Percentiles rank a stretch among this genome's conserved stretches.
Evolutionary conservation across 2,113 vertebrate species (phyloP).

Genomic region (Meleagris gallopavo): DNA sequence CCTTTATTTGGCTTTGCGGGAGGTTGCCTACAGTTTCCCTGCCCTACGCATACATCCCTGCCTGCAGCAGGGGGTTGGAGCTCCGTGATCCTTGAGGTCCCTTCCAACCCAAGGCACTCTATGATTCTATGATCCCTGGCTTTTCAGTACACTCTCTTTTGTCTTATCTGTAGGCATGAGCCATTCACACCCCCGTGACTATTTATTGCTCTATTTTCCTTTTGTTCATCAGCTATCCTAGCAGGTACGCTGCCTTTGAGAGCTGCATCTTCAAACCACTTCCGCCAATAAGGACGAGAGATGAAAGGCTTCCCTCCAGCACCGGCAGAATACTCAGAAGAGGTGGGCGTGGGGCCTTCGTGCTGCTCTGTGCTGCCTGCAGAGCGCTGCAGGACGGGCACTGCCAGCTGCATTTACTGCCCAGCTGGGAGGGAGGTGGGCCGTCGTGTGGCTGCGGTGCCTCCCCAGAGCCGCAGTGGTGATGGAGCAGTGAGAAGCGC

Average conservation of each 20-base stretch:
- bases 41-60: rapidly evolving
- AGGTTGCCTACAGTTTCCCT: rapidly evolving
- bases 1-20: background rate
- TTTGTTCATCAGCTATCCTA: background rate
- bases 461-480: rapidly evolving
- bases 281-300: background rate
- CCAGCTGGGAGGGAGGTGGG: too few species aligned
- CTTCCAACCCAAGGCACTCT: too few species aligned
- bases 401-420: too few species aligned
- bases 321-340: background rate
- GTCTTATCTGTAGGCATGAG: background rate
- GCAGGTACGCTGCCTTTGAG: background rate
- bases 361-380: background rate
- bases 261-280: background rate
- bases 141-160: rapidly evolving
- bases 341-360: background rate
- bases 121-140: rapidly evolving
- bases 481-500: background rate
- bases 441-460: background rate
- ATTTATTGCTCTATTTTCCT: background rate
- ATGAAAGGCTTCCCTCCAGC: background rate
- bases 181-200: background rate
- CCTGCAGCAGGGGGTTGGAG: rapidly evolving
- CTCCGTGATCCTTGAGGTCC: too few species aligned
- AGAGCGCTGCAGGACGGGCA: too few species aligned